phyloP scores from a whole-genome alignment of 2,113 vertebrate genomes.

The Oceanites oceanicus region DNA sequence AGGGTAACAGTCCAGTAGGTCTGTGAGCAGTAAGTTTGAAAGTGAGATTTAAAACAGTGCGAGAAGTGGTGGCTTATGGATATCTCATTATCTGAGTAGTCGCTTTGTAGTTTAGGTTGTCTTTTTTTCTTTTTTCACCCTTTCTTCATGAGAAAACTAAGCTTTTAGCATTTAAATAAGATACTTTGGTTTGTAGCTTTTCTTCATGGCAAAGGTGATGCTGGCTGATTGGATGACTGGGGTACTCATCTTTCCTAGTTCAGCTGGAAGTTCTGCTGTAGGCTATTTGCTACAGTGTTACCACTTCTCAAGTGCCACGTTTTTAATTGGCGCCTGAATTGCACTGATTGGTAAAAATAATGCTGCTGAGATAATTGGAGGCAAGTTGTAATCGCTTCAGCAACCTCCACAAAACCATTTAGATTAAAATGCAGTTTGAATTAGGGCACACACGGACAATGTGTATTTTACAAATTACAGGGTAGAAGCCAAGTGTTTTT shows the following conservation, averaged over 20 bases:
- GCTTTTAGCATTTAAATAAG: neutral
- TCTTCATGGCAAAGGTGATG: neutral
- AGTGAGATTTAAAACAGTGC: neutral
- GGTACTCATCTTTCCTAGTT: neutral
- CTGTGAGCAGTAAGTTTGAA: neutral
- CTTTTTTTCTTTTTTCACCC: neutral
- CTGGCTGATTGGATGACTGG: neutral
- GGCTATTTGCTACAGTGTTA: neutral
- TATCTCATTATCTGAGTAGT: neutral
- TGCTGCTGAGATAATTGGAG: neutral
- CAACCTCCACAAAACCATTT: neutral
- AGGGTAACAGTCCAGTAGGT: neutral
- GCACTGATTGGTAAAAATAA: neutral
- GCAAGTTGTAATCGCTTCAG: neutral
- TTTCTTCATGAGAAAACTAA: neutral
- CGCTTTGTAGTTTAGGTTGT: neutral
- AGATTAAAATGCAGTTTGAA: neutral
- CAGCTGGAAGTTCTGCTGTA: neutral
- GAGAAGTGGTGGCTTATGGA: neutral
- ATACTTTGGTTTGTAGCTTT: neutral
- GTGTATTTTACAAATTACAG: neutral
- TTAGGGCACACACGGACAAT: neutral
- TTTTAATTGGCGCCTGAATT: neutral
- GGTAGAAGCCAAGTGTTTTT: neutral
- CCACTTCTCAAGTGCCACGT: neutral